Percentiles rank a stretch among this genome's conserved stretches.
Conservation (phyloP, 1,140 invertebrate genomes). For the Aleiodes sp. region DNA sequence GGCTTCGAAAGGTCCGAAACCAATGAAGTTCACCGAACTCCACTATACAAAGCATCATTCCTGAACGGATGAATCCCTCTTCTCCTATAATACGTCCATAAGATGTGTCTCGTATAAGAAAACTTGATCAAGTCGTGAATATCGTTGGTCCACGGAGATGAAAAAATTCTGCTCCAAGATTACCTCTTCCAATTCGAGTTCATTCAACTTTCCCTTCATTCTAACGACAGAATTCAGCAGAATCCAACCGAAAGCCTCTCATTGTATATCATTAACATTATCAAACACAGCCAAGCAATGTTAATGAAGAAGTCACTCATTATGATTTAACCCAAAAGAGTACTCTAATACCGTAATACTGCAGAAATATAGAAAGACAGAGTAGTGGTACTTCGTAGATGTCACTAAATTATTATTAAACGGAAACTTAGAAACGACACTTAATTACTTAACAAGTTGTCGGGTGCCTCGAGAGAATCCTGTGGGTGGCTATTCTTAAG, state of each 20-base stretch:
- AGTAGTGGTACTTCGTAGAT: slow-evolving; percentile 39
- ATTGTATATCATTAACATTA: slow-evolving; percentile 30
- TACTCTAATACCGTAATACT: neutral
- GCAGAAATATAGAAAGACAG: neutral
- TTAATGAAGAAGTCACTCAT: slow-evolving; percentile 27
- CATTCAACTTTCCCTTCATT: too few relatives aligned
- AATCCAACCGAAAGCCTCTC: neutral
- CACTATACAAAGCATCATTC: too few relatives aligned
- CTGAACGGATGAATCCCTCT: too few relatives aligned
- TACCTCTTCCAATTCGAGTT: neutral
- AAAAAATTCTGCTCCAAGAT: too few relatives aligned
- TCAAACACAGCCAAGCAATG: slow-evolving; percentile 4
- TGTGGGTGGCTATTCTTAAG: slow-evolving; percentile 26
- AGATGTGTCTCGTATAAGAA: too few relatives aligned
- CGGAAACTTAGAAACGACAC: slow-evolving; percentile 55
- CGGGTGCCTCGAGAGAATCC: slow-evolving; percentile 41
- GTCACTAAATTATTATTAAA: slow-evolving; percentile 62
- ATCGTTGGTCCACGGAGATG: too few relatives aligned
- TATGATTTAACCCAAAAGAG: too few relatives aligned
- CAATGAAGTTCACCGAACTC: too few relatives aligned
- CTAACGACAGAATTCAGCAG: neutral
- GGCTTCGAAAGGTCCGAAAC: too few relatives aligned
- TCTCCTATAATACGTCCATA: too few relatives aligned
- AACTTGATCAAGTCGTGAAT: too few relatives aligned
- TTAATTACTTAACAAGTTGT: slow-evolving; percentile 62